Evolutionary conservation across 2,113 vertebrate genomes (phyloP), one percentile per base, ranked within the genome.

Genomic region (Ailuropoda melanoleuca): DNA sequence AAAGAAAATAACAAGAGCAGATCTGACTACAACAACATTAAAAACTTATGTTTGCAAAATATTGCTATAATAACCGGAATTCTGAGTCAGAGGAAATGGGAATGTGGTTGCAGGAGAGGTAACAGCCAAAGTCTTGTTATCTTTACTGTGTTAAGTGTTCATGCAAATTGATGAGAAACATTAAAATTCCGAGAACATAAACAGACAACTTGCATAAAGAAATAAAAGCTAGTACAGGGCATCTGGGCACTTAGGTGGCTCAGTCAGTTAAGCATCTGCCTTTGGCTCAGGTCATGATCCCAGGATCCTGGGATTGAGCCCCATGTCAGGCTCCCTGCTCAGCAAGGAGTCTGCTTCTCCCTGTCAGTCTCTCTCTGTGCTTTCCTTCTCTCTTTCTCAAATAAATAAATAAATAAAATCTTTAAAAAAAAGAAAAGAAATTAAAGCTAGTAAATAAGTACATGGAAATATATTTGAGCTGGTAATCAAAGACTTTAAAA

Each of bases 1-100:
- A 97, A 89, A 39, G 58, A 89, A 74, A 90, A 50, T 39, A 88
- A 84, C 60, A 66, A 46, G 60, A 87, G 46, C 24, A 80, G 60
- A 64, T 92, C 50, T 14, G 43, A 81, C 37, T 82, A 37, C 58
- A 34, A 53, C 91, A 90, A 82, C 93, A 96, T 96, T 95, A 91
- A 96, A 98, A 97, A 77, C 31, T 88, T 66, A 96, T 62, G 78
- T 82, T 97, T 82, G 72, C 39, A 92, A 96, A 90, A 83, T 93
- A 90, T 56, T 77, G 19, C 56, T 75, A 43, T 77, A 81, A 68
- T 43, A 60, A 70, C 70, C 48, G 90, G 70, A 95, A 95, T 94
- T 91, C 75, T 58, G 31, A 97, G 60, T 84, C 94, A 93, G 80
- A 88, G 17, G 77, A 62, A 72, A 50, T 77, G 31, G 74, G 86